A percentile compares a stretch with the other conserved stretches of the same genome.
phyloP scores from a whole-genome alignment of 2,113 vertebrate genomes.

The Cryptotis parvus region DNA sequence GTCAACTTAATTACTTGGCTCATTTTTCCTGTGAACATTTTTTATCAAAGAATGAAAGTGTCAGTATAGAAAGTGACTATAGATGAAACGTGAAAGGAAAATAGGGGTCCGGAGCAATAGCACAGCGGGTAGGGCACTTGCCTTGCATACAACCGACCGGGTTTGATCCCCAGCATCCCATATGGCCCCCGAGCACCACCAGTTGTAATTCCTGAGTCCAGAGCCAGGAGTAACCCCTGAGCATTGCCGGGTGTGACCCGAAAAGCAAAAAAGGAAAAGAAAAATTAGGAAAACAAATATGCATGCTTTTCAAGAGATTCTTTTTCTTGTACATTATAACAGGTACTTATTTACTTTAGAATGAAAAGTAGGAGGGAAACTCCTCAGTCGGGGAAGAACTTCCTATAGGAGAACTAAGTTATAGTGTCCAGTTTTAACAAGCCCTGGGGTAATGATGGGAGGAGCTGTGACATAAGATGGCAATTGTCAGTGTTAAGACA shows the following conservation, averaged over 20 bases:
- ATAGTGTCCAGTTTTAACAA: background rate
- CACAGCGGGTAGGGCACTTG: too few species aligned
- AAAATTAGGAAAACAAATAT: slow-evolving; percentile 12
- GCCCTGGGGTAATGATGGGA: background rate
- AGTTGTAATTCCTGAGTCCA: too few species aligned
- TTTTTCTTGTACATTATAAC: background rate
- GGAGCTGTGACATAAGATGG: background rate
- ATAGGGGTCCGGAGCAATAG: too few species aligned
- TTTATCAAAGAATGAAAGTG: slow-evolving; percentile 52
- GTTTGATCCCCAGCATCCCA: too few species aligned
- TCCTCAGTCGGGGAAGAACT: too few species aligned
- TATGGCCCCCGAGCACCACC: too few species aligned
- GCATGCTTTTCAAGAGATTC: background rate
- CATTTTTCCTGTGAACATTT: slow-evolving; percentile 52
- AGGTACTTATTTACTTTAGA: too few species aligned
- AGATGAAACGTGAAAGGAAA: slow-evolving; percentile 15
- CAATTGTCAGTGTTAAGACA: background rate
- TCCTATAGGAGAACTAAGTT: background rate
- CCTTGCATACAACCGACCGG: too few species aligned
- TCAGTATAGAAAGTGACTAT: slow-evolving; percentile 18
- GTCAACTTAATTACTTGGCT: slow-evolving; percentile 36
- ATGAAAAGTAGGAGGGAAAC: too few species aligned
- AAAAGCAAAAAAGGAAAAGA: too few species aligned
- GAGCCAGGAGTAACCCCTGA: too few species aligned
- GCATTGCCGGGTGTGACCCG: too few species aligned